Conservation (phyloP, 2,113 vertebrate species). For the Thalassarche chlororhynchos region DNA sequence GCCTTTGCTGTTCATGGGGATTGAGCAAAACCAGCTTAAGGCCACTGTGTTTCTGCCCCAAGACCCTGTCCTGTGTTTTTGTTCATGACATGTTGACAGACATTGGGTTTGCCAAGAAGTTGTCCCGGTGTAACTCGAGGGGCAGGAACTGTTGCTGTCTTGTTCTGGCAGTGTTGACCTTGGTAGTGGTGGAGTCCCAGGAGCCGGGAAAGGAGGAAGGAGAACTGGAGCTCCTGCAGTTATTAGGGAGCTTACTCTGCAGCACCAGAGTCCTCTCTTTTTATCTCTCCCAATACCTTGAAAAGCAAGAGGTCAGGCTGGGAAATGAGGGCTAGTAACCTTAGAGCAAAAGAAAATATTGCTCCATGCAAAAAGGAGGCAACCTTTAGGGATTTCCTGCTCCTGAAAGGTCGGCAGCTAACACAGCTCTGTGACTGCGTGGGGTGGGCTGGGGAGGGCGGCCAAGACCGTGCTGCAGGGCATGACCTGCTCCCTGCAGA, state of each 20-base stretch:
- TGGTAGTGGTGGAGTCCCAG: background rate
- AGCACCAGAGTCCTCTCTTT: background rate
- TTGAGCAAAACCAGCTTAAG: background rate
- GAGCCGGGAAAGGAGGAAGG: background rate
- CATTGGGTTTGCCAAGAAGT: background rate
- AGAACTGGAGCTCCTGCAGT: background rate
- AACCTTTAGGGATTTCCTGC: background rate
- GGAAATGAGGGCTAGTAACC: background rate
- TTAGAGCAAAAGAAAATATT: background rate
- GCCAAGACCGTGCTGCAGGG: too few species aligned
- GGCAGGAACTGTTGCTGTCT: background rate
- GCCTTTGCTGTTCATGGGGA: background rate
- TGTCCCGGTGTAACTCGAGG: background rate
- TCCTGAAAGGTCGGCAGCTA: rapidly evolving
- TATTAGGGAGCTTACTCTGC: background rate
- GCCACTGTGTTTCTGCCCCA: background rate
- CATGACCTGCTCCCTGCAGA: background rate
- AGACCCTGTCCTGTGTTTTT: background rate
- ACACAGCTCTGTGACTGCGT: rapidly evolving
- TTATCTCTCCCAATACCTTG: background rate
- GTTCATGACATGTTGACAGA: rapidly evolving
- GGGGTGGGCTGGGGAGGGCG: too few species aligned
- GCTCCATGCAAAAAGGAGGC: background rate
- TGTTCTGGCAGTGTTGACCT: background rate
- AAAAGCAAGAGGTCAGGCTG: background rate